Evolutionary conservation across 2,888 invertebrate species (phyloP).

Genomic region (Drosophila affinis): DNA sequence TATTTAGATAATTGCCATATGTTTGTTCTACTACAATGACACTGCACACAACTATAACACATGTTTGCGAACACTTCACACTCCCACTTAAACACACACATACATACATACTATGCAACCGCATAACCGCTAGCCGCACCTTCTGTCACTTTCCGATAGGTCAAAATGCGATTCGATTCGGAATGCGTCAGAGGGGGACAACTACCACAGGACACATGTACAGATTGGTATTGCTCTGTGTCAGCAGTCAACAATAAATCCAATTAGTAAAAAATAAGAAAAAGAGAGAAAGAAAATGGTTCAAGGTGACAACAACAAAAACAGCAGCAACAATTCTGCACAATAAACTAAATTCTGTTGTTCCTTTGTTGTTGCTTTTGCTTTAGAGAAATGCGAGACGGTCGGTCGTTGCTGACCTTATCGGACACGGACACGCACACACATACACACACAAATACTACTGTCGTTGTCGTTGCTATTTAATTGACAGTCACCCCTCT

Average conservation of each 20-base stretch:
- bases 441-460: constrained; percentile 23
- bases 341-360: constrained; percentile 58
- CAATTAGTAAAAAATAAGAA: constrained; percentile 61
- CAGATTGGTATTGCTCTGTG: constrained; percentile 35
- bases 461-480: constrained; percentile 27
- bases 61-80: constrained; percentile 15
- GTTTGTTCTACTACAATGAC: background rate
- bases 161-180: constrained; percentile 26
- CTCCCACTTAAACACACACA: background rate
- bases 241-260: constrained; percentile 77
- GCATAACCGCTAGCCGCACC: background rate
- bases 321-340: constrained; percentile 53
- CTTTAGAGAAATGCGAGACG: constrained; percentile 38
- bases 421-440: constrained; percentile 37
- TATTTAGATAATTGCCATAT: constrained; percentile 7
- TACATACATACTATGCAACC: too few species aligned
- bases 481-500: constrained; percentile 50
- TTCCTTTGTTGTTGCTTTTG: constrained; percentile 7
- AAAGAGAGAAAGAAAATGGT: constrained; percentile 53
- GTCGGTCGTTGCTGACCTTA: constrained; percentile 49
- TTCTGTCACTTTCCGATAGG: constrained; percentile 31
- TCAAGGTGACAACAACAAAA: constrained; percentile 57
- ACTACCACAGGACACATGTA: background rate
- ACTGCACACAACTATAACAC: constrained; percentile 6
- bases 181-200: constrained; percentile 30